These are phyloP conservation scores for Drosophila lutescens DNA, from an alignment of 2,888 invertebrate genomes.

Conservation along the genomic window DNA sequence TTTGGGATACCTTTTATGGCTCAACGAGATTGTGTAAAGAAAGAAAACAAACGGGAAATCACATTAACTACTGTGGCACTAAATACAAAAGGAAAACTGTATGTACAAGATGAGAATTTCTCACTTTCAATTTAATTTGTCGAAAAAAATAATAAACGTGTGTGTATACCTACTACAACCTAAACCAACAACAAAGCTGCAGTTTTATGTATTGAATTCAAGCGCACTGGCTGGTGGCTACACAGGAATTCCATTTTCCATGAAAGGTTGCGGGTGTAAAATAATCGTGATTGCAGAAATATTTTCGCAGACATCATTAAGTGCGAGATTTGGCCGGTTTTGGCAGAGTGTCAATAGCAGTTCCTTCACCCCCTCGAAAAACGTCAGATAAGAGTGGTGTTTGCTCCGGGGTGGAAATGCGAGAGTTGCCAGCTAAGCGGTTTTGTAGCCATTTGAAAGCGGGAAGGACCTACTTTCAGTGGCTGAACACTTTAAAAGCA, in stretches of 20 bases:
- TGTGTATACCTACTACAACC: constrained; percentile 57
- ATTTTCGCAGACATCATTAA: constrained; percentile 78
- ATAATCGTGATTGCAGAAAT: constrained; percentile 62
- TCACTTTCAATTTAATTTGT: constrained; percentile 62
- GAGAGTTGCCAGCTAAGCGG: not conserved
- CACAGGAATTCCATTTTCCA: constrained; percentile 47
- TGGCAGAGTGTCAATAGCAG: constrained; percentile 72
- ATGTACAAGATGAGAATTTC: constrained; percentile 63
- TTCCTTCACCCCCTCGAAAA: not conserved
- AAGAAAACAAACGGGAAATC: constrained; percentile 21
- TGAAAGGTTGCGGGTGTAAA: constrained; percentile 5
- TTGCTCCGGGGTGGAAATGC: not conserved
- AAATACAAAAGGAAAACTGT: constrained; percentile 49
- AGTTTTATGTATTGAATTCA: constrained; percentile 37
- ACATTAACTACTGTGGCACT: constrained; percentile 39
- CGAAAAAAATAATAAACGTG: constrained; percentile 68
- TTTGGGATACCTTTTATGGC: constrained; percentile 75
- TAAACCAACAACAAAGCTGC: constrained; percentile 33
- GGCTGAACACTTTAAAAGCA: no score
- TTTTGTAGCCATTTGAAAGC: not conserved
- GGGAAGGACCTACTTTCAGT: no score
- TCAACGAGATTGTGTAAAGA: constrained; percentile 46
- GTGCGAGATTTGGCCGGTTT: constrained; percentile 67
- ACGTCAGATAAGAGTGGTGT: constrained; percentile 50
- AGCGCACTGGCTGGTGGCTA: constrained; percentile 2